These are phyloP conservation scores for Hestina assimilis DNA, from an alignment of 1,140 invertebrate genomes.

Conservation along the genomic window DNA sequence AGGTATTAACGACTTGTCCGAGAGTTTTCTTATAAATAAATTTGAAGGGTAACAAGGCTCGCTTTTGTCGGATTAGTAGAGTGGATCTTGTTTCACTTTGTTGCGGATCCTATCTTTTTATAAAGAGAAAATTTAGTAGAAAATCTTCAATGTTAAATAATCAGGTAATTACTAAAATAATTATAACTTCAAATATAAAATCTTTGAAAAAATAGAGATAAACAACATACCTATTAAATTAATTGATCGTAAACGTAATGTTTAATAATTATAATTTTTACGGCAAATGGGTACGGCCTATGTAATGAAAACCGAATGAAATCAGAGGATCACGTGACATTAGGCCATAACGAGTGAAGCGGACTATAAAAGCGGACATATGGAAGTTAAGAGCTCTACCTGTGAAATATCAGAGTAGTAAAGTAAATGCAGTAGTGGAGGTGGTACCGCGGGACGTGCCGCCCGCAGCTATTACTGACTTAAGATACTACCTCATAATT, in stretches of 20 bases:
- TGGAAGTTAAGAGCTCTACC: slow-evolving; percentile 74
- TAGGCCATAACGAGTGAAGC: slow-evolving; percentile 65
- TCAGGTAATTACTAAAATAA: not conserved
- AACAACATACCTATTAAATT: no score
- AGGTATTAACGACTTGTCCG: slow-evolving; percentile 78
- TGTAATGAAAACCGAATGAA: slow-evolving; percentile 28
- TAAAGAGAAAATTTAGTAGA: slow-evolving; percentile 40
- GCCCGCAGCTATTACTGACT: slow-evolving; percentile 23
- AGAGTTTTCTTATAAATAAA: slow-evolving; percentile 79
- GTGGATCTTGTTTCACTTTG: slow-evolving; percentile 78
- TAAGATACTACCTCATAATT: slow-evolving; percentile 23
- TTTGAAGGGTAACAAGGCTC: slow-evolving; percentile 78
- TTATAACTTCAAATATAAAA: not conserved
- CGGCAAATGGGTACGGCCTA: not conserved
- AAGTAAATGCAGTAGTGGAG: slow-evolving; percentile 71
- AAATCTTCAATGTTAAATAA: not conserved
- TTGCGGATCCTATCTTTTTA: slow-evolving; percentile 70
- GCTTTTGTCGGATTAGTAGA: slow-evolving; percentile 78
- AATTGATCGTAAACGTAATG: no score
- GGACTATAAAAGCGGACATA: slow-evolving; percentile 72
- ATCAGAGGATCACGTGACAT: slow-evolving; percentile 69
- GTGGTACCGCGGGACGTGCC: slow-evolving; percentile 53
- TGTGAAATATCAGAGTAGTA: slow-evolving; percentile 75
- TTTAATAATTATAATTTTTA: not conserved
- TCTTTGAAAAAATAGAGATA: not conserved